Evolutionary conservation across 2,888 invertebrate genomes (phyloP), one percentile per base, ranked within the genome.

Genomic region (Drosophila mayaguana): DNA sequence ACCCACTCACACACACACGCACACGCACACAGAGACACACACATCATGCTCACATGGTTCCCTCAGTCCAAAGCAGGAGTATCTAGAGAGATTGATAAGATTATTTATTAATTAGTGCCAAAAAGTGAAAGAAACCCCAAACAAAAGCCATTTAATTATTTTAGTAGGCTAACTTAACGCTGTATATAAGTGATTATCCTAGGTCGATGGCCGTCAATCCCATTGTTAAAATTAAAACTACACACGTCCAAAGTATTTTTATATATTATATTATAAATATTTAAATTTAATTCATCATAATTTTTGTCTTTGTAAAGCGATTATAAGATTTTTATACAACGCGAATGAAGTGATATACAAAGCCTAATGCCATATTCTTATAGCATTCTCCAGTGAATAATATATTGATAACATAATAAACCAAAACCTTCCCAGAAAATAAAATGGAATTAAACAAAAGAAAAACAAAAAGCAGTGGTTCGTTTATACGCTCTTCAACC

Each of bases 71-170:
- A 3, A 48, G 48, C 62, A 43, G 69, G 50, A 40, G 73, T 63
- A 54, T 59, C 68, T 76, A 85, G 88, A 85, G 86, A 83, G 87
- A 83, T 86, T 83, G 54, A 81, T 83, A 83, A 88, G 89, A 88
- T 86, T 86, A 83, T 86, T 88, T 88, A 83, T 83, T 83, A 56
- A 73, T 73, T 88, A 84, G 84, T 89, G 84, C 89, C 87, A 88
- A 84, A 84, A 67, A 75, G 59, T 60, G 43, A 60, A 56, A 46
- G 55, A 54, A 71, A 65, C 48, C 71, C 45, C 59, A 64, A 73
- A 64, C 53, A 79, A 87, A 87, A 84, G 84, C 89, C 87, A 84
- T 89, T 50, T 89, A 84, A 83, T 62, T 81, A 77, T 45, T 75
- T 79, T 73, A 69, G 54, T 79, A 66, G 62, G 46, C 53, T 56